phyloP scores from a whole-genome alignment of 30 jellyfish, hydroid and myxozoan genomes.

The Sanderia malayensis region DNA sequence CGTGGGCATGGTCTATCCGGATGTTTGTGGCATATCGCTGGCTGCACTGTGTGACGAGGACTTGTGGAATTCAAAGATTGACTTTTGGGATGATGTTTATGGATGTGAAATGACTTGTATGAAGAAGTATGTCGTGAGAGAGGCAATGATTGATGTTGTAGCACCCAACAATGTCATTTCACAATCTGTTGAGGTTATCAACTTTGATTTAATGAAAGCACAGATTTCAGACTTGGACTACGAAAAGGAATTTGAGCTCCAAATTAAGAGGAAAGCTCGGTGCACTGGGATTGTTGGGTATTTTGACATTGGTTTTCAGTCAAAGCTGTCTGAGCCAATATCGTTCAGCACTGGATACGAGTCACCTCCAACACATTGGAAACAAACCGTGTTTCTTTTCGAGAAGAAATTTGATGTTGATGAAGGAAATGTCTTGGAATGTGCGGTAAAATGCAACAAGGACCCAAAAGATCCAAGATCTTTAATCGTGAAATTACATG shows the following conservation, averaged over 20 bases:
- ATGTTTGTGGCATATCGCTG: constrained; percentile 57
- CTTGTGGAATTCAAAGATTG: constrained; percentile 53
- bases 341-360: constrained; percentile 76
- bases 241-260: constrained; percentile 46
- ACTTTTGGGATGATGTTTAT: constrained; percentile 88
- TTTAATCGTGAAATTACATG: constrained; percentile 26
- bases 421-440: constrained; percentile 50
- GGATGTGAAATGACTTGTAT: constrained; percentile 84
- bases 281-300: constrained; percentile 84
- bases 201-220: constrained; percentile 62
- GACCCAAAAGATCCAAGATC: constrained; percentile 68
- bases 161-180: constrained; percentile 38
- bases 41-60: constrained; percentile 72
- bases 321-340: constrained; percentile 30
- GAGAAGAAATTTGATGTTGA: constrained; percentile 41
- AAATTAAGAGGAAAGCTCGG: constrained; percentile 22
- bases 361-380: constrained; percentile 90
- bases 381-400: constrained; percentile 81
- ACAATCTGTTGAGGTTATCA: constrained; percentile 43
- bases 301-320: constrained; percentile 71
- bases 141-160: constrained; percentile 72
- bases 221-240: constrained; percentile 58
- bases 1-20: constrained; percentile 84
- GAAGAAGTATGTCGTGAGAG: constrained; percentile 72
- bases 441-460: constrained; percentile 64